Conservation (phyloP, 2,797 vertebrate genomes). For the Hypotaenidia philippensis region DNA sequence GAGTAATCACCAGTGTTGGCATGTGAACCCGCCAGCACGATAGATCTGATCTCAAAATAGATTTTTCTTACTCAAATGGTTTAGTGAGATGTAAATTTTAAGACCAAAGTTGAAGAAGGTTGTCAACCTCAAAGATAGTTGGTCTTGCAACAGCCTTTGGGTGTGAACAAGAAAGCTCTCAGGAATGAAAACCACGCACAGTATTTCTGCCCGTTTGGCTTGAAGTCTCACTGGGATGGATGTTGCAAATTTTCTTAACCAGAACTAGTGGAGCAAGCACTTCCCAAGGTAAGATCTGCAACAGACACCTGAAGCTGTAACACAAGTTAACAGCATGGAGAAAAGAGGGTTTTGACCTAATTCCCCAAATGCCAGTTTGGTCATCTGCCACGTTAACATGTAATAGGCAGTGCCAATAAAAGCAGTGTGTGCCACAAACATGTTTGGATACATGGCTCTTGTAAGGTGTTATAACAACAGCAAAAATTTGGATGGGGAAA, state of each 20-base stretch:
- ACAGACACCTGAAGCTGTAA: background rate
- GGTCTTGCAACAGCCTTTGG: background rate
- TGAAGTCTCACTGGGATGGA: background rate
- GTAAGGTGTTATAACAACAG: background rate
- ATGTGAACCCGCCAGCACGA: background rate
- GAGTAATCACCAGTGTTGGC: background rate
- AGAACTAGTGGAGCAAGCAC: background rate
- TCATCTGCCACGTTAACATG: background rate
- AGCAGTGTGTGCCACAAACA: background rate
- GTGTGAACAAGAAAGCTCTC: background rate
- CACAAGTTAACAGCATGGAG: background rate
- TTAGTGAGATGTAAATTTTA: background rate
- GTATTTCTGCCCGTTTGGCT: background rate
- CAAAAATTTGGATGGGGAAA: background rate
- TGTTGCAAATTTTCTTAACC: background rate
- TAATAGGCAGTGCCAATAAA: background rate
- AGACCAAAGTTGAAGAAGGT: background rate
- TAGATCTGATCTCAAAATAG: background rate
- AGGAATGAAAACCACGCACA: background rate
- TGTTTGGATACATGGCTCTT: background rate
- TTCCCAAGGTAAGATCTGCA: background rate
- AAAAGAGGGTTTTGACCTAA: background rate
- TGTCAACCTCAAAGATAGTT: background rate
- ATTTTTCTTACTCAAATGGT: background rate
- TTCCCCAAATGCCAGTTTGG: background rate